These are phyloP conservation scores for Boloria selene DNA, from an alignment of 2,888 invertebrate genomes.

Conservation along the genomic window DNA sequence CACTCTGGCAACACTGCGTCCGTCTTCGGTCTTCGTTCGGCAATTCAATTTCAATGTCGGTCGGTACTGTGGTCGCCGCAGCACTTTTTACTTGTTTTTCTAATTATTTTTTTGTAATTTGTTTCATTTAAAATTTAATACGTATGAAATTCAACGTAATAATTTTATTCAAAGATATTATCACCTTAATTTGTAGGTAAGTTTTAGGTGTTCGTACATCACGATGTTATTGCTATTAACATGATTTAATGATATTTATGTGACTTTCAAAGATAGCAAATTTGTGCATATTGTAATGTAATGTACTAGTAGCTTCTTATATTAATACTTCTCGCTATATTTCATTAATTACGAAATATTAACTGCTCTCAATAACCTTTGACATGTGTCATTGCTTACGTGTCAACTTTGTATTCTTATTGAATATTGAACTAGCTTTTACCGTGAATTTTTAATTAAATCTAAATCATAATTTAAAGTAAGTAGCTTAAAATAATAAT, in stretches of 20 bases:
- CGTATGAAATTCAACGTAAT: slow-evolving; percentile 14
- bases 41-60: slow-evolving; percentile 27
- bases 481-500: slow-evolving; percentile 12
- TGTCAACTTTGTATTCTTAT: slow-evolving; percentile 58
- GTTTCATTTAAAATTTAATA: slow-evolving; percentile 11
- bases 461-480: slow-evolving; percentile 8
- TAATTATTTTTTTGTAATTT: slow-evolving; percentile 27
- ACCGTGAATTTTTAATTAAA: slow-evolving; percentile 29
- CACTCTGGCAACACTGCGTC: slow-evolving; percentile 1
- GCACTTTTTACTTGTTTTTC: slow-evolving; percentile 18
- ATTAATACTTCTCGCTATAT: background rate
- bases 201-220: slow-evolving; percentile 6
- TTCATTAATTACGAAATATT: slow-evolving; percentile 38
- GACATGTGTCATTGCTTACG: slow-evolving; percentile 83
- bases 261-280: background rate
- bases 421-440: slow-evolving; percentile 36
- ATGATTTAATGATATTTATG: background rate
- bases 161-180: slow-evolving; percentile 6
- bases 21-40: too few relatives aligned
- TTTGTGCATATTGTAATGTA: background rate
- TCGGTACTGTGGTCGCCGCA: slow-evolving; percentile 16
- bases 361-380: slow-evolving; percentile 80
- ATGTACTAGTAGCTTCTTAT: background rate
- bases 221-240: background rate
- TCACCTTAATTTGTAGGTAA: slow-evolving; percentile 16